phyloP scores from a whole-genome alignment of 2,113 vertebrate species.

The Pelecanus crispus region DNA sequence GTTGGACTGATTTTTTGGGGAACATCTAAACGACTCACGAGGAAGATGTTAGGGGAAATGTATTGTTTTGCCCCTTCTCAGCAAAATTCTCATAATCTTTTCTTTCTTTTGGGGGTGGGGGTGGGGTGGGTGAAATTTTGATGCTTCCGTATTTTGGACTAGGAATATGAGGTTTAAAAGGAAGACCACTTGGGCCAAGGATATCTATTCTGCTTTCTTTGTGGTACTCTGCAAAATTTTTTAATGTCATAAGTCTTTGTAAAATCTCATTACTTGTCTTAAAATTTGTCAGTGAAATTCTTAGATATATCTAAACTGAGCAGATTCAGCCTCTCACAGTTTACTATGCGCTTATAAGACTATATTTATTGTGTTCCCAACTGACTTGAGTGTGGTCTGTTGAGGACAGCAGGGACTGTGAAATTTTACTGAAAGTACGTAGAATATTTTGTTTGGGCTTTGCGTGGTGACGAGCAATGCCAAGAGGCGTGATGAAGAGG shows the following conservation, averaged over 20 bases:
- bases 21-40: neutral
- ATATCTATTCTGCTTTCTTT: neutral
- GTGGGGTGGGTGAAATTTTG: neutral
- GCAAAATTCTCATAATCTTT: neutral
- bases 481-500: neutral
- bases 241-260: neutral
- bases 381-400: neutral
- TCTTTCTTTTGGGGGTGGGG: neutral
- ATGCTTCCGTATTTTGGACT: neutral
- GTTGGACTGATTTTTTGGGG: neutral
- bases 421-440: neutral
- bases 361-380: accelerated
- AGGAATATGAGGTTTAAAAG: neutral
- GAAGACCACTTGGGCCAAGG: neutral
- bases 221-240: neutral
- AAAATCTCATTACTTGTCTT: neutral
- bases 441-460: neutral
- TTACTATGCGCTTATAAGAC: neutral
- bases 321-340: neutral
- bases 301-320: neutral
- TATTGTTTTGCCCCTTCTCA: neutral
- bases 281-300: neutral
- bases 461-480: neutral
- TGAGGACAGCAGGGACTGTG: neutral
- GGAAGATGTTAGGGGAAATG: neutral